A percentile compares a stretch with the other conserved stretches of the same genome.
Conservation (phyloP, 2,113 vertebrate genomes). For the Hyperopisus bebe region DNA sequence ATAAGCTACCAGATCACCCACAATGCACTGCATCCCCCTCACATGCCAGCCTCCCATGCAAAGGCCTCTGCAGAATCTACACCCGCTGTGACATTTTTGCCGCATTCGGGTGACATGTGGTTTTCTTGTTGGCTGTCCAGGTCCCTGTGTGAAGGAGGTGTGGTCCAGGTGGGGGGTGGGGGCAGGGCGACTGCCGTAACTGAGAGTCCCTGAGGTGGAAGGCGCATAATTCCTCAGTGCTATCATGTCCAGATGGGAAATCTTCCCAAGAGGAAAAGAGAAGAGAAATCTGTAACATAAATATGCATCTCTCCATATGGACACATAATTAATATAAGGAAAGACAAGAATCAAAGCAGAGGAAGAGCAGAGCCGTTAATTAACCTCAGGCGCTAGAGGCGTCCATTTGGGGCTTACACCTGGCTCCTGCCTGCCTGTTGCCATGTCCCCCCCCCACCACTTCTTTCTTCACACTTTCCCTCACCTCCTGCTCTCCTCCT, state of each 20-base stretch:
- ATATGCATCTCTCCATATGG: slow-evolving; percentile 39
- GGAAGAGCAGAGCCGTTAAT: not conserved
- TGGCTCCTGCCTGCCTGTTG: not conserved
- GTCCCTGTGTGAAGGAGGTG: not conserved
- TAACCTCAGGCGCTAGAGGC: not conserved
- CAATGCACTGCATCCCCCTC: not conserved
- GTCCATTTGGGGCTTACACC: not conserved
- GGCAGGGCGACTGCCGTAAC: not conserved
- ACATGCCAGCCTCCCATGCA: not conserved
- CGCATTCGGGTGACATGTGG: not conserved
- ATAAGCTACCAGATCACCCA: not conserved
- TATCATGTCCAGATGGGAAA: slow-evolving; percentile 29
- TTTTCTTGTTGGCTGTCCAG: not conserved
- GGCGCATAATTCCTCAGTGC: slow-evolving; percentile 6
- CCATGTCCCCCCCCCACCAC: not conserved
- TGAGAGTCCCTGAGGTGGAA: not conserved
- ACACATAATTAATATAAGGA: slow-evolving; percentile 37
- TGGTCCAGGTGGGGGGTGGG: not conserved
- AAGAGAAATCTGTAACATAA: slow-evolving; percentile 38
- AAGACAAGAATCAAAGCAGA: not conserved
- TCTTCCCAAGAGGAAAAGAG: slow-evolving; percentile 26
- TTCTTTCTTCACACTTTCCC: not conserved
- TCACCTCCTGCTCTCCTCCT: not conserved
- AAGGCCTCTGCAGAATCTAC: not conserved
- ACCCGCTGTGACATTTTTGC: not conserved